Conservation (phyloP, 2,113 vertebrate species). For the Cervus canadensis region DNA sequence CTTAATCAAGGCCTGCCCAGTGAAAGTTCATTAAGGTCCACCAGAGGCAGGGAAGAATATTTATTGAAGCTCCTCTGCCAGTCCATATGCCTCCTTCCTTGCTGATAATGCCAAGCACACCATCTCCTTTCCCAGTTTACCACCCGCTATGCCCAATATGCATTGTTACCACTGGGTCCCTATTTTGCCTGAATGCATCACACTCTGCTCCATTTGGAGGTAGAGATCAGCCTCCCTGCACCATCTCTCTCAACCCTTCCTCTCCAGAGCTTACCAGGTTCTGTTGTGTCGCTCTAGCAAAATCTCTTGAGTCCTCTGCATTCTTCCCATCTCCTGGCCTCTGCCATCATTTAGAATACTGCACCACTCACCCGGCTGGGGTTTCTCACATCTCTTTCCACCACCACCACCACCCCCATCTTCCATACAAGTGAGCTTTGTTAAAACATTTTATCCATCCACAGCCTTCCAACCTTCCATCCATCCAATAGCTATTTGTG, state of each 20-base stretch:
- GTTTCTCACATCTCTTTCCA: not conserved
- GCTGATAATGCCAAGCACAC: not conserved
- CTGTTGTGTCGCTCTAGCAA: not conserved
- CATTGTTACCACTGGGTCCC: not conserved
- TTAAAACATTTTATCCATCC: not conserved
- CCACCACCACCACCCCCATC: not conserved
- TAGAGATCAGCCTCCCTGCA: no score
- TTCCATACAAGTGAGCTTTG: not conserved
- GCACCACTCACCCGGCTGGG: rapidly evolving
- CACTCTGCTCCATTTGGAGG: not conserved
- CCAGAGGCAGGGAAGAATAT: not conserved
- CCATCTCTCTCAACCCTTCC: not conserved
- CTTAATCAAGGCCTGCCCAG: not conserved
- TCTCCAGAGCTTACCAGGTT: not conserved
- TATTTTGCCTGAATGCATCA: not conserved
- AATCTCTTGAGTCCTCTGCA: no score
- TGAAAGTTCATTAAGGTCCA: no score
- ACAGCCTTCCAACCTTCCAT: not conserved
- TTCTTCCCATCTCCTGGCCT: not conserved
- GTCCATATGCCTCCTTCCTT: not conserved
- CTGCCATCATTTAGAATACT: not conserved
- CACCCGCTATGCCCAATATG: rapidly evolving
- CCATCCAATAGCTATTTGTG: not conserved
- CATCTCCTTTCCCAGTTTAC: not conserved
- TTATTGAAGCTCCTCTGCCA: not conserved